Base-by-base conservation (phyloP, 1,140 invertebrate species). In the Diprion similis region DNA sequence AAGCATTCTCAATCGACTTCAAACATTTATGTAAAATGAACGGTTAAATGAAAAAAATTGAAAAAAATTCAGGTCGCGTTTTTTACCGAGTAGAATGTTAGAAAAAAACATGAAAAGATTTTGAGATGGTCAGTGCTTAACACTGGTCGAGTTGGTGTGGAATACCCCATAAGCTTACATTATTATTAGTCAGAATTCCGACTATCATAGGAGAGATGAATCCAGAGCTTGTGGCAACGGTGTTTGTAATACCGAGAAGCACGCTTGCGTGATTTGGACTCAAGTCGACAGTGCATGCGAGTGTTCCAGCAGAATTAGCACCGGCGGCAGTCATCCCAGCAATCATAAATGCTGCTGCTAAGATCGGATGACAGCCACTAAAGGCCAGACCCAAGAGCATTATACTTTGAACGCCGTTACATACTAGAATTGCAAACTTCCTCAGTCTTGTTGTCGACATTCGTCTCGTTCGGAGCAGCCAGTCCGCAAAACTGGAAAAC, bases 201-300 rank as follows among this genome's bases (percentile, higher is more conserved):
- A 92, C 91, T 10, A 92, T 85, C 0, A 86, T 76, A 0, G 92
- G 90, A 7, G 91, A 92, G 19, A 92, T 83, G 69, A 91, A 92
- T 37, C 91, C 91, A 1, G 88, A 84, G 45, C 86, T 81, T 37
- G 87, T 83, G 0, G 88, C 85, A 17, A 92, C 83, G 76, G 90
- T 83, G 37, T 90, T 90, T 73, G 86, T 87, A n/a, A 92, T 88
- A 0, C 91, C 91, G n/a, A 92, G 84, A 0, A 91, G 79, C 10
- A 92, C 84, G 73, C 90, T 90, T n/a, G 92, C 92, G 83, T 92
- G 93, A 85, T 93, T 94, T 0, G 93, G 92, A 65, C 91, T 91
- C 13, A 93, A 83, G 75, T 94, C 93, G 3, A 94, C 91, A 46
- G 92, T 87, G 18, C 86, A 89, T 1, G 92, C 89, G 51, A 93